Base-by-base conservation (phyloP, 1,140 invertebrate genomes). In the Drosophila ananassae region DNA sequence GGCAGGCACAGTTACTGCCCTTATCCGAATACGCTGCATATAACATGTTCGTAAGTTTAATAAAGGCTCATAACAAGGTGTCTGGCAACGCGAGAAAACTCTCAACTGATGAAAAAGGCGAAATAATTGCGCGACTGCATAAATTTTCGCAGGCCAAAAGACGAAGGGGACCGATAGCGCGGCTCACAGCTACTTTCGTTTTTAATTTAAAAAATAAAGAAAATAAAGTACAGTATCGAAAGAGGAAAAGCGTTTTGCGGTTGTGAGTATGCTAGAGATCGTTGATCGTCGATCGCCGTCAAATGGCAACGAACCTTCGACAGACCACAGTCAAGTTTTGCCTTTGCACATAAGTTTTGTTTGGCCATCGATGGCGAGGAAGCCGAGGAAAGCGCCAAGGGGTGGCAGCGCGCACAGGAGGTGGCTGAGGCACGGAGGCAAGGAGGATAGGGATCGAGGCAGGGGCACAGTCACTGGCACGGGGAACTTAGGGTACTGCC, bases 281-380 rank as follows among this genome's bases (percentile, higher is more conserved):
- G 64, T 64, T 75, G 72, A 75, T 75, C 60, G 72, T 66, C 53
- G 72, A 74, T 74, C 73, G 73, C 69, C 61, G 69, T 58, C 71
- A 89, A 87, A 83, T 83, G 83, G 79, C 83, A 87, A 89, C 83
- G 79, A 87, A 87, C 83, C 83, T 73, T 89, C 72, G 76, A 83
- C 85, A 89, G 79, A 61, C 75, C 71, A 58, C 83, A 87, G 83
- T 73, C 75, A 89, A 83, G 67, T 89, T 82, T 89, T 79, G 69
- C 69, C 78, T 75, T 82, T 79, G 74, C 74, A 81, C 82, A 85
- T 85, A 87, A 87, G 82, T 87, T 87, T 66, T 75, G 41, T 56
- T 57, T 73, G 67, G 74, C 69, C 47, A 73, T 57, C 68, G 77
- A 68, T 66, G 73, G 22, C 8, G 34, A 39, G 37, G 54, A 17